Base-by-base conservation (phyloP, 1,140 invertebrate species). In the Papilio dardanus region DNA sequence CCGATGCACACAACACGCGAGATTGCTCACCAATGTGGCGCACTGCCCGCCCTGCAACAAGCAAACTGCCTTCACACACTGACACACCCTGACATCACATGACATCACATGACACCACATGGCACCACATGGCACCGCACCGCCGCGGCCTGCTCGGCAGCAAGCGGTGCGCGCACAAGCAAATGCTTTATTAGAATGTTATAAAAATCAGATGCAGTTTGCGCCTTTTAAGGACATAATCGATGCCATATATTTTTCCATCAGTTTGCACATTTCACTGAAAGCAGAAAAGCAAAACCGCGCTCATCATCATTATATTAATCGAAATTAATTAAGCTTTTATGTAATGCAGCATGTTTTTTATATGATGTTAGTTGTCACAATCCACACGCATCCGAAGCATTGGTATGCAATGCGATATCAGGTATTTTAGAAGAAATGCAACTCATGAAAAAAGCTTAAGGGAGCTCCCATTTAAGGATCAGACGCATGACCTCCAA, bases 1-100 rank as follows among this genome's bases (percentile, higher is more conserved):
- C 96, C 96, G 96, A 97, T 97, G 96, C 96, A 97, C 96, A 97
- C 96, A 97, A 97, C 96, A 96, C 96, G 96, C 96, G 95, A 95
- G 95, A 97, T 97, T 97, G 96, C 96, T 97, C 96, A 97, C 96
- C 96, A 96, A 95, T 96, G 96, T 96, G 95, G 96, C 96, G 95
- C 96, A 97, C 89, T 93, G 89, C 84, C 89, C 90, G 86, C 91
- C 91, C 91, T 93, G 91, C 88, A 93, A 93, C 91, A 93, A 93
- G 90, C 91, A 96, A 96, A 96, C 95, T 95, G 96, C 95, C 95
- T 96, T 96, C 94, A 96, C 96, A 89, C 31, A 40, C 87, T 88
- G 86, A 77, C 81, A 79, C 76, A 46, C 16, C 16, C n/a, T 19
- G 42, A 46, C 42, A 46, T 16, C 42, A 46, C 42, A 46, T 46